Evolutionary conservation across 2,888 invertebrate genomes (phyloP).

Genomic region (Drosophila rellima): DNA sequence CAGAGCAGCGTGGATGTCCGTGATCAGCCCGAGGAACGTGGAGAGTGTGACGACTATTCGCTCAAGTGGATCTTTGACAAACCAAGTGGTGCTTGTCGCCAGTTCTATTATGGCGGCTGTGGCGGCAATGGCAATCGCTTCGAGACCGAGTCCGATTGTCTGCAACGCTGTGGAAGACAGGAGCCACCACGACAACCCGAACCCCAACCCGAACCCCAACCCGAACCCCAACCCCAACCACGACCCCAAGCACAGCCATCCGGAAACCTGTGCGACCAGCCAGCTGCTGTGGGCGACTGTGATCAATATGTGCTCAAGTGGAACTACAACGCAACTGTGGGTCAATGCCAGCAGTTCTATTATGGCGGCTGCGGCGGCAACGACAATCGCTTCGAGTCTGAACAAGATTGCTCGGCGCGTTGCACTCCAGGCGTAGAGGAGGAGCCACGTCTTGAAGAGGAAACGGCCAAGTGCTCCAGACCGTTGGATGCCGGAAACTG

Average conservation of each 20-base stretch:
- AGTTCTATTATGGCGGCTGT: conserved; percentile 96
- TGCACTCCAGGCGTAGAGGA: conserved; percentile 86
- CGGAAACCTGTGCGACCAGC: conserved; percentile 88
- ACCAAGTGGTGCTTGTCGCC: conserved; percentile 89
- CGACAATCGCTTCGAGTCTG: conserved; percentile 91
- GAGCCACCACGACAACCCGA: conserved; percentile 67
- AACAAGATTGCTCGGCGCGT: conserved; percentile 84
- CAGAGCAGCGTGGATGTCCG: conserved; percentile 86
- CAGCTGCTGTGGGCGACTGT: conserved; percentile 91
- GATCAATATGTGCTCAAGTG: conserved; percentile 91
- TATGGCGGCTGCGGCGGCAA: conserved; percentile 98
- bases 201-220: conserved; percentile 9
- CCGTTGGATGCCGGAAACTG: conserved; percentile 90
- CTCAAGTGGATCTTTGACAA: conserved; percentile 94
- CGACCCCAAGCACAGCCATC: conserved; percentile 27
- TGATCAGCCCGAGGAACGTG: conserved; percentile 89
- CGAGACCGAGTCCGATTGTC: conserved; percentile 89
- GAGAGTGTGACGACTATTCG: conserved; percentile 91
- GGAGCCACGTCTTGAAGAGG: conserved; percentile 44
- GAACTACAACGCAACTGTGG: conserved; percentile 89
- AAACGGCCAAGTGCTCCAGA: conserved; percentile 87
- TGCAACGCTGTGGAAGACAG: conserved; percentile 87
- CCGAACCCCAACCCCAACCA: conserved; percentile 5
- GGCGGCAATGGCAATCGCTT: conserved; percentile 97
- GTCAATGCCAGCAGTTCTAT: conserved; percentile 91